phyloP scores from a whole-genome alignment of 2,797 vertebrate genomes.

The Cetoscarus ocellatus region DNA sequence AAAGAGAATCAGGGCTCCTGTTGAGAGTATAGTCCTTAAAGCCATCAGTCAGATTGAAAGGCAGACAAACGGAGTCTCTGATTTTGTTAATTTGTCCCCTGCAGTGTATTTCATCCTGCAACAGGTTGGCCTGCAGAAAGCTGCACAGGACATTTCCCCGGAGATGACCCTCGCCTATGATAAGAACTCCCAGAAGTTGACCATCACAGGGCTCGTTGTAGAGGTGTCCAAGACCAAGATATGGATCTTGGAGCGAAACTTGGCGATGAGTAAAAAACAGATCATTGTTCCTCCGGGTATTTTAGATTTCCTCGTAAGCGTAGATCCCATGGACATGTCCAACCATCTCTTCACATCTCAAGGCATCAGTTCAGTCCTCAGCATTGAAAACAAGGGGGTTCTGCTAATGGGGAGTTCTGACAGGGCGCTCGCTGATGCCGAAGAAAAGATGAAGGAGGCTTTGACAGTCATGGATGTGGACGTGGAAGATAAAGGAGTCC shows the following conservation, averaged over 20 bases:
- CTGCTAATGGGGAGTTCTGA: constrained; percentile 74
- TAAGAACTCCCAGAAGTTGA: constrained; percentile 56
- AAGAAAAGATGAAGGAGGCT: constrained; percentile 69
- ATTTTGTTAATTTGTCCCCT: constrained; percentile 67
- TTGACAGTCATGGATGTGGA: constrained; percentile 67
- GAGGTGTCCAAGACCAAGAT: constrained; percentile 82
- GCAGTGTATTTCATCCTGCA: constrained; percentile 78
- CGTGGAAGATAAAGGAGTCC: constrained; percentile 74
- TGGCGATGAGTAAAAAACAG: constrained; percentile 59
- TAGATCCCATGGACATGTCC: constrained; percentile 78
- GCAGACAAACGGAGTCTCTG: constrained; percentile 72
- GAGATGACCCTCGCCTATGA: constrained; percentile 78
- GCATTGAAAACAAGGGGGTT: constrained; percentile 63
- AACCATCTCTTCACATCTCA: constrained; percentile 80
- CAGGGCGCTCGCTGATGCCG: constrained; percentile 76
- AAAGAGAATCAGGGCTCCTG: constrained; percentile 49
- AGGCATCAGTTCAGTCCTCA: constrained; percentile 81
- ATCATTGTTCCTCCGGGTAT: constrained; percentile 70
- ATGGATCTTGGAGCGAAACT: constrained; percentile 79
- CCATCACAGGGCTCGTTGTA: constrained; percentile 77
- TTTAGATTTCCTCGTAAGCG: constrained; percentile 78
- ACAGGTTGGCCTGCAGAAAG: constrained; percentile 70
- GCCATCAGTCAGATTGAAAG: constrained; percentile 71
- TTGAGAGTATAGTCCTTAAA: constrained; percentile 70
- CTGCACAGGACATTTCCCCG: constrained; percentile 56